A percentile compares a stretch with the other conserved stretches of the same genome.
Conservation (phyloP, 2,888 invertebrate species). For the Drosophila flavopinicola region DNA sequence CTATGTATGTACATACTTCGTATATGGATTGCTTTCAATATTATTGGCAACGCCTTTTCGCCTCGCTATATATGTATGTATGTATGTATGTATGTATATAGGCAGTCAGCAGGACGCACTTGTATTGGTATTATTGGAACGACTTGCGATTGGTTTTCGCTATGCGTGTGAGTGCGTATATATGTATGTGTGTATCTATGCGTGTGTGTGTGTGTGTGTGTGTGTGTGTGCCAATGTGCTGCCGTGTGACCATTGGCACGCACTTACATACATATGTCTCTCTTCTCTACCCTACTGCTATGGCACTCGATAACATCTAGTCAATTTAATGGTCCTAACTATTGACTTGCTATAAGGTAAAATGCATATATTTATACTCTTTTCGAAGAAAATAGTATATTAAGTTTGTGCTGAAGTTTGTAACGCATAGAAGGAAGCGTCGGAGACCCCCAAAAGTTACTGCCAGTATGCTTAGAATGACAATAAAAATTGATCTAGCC, state of each 20-base stretch:
- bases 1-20: constrained; percentile 9
- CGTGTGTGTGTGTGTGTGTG: neutral
- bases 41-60: constrained; percentile 80
- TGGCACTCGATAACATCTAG: too few relatives aligned
- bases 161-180: constrained; percentile 4
- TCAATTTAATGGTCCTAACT: too few relatives aligned
- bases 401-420: too few relatives aligned
- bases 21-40: constrained; percentile 80
- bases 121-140: constrained; percentile 56
- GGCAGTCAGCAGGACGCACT: constrained; percentile 18
- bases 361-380: too few relatives aligned
- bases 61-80: constrained; percentile 36
- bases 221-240: constrained; percentile 8
- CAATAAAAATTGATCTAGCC: too few relatives aligned
- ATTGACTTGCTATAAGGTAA: too few relatives aligned
- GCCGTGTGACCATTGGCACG: constrained; percentile 22
- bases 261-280: constrained; percentile 41
- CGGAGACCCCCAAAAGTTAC: too few relatives aligned
- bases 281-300: too few relatives aligned
- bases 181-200: neutral
- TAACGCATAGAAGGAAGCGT: too few relatives aligned
- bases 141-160: constrained; percentile 66
- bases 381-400: too few relatives aligned
- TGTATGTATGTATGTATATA: constrained; percentile 42
- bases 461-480: too few relatives aligned